Conservation (phyloP, 2,797 vertebrate genomes). For the Liasis olivaceus region DNA sequence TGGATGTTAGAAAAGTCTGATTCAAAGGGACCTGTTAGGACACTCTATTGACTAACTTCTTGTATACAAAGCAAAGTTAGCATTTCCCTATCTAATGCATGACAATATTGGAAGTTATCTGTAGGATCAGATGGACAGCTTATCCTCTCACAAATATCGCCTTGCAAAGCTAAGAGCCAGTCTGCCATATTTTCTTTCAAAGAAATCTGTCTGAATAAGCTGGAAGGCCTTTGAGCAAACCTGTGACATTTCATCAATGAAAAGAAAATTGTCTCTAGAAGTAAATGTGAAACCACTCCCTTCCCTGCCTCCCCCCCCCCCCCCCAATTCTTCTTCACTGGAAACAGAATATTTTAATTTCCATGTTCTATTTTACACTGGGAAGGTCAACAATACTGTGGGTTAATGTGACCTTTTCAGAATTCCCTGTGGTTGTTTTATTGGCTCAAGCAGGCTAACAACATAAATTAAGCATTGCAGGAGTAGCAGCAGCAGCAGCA, state of each 20-base stretch:
- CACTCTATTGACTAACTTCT: not conserved
- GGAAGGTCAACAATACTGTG: slow-evolving; percentile 47
- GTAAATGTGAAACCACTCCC: slow-evolving; percentile 22
- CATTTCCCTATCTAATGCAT: not conserved
- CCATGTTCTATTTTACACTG: slow-evolving; percentile 22
- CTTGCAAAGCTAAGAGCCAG: not conserved
- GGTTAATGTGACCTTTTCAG: slow-evolving; percentile 44
- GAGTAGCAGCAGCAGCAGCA: not conserved
- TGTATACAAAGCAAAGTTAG: not conserved
- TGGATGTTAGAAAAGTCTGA: not conserved
- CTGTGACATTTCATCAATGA: not conserved
- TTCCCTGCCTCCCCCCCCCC: not conserved
- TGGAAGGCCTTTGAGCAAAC: not conserved
- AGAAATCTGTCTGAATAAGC: not conserved
- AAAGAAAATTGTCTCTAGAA: not conserved
- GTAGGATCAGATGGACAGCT: not conserved
- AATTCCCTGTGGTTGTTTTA: slow-evolving; percentile 42
- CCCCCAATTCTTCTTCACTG: slow-evolving; percentile 23
- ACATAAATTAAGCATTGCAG: slow-evolving; percentile 25
- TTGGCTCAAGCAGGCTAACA: slow-evolving; percentile 18
- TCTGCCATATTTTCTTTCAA: not conserved
- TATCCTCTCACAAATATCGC: not conserved
- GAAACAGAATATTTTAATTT: slow-evolving; percentile 25
- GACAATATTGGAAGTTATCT: not conserved
- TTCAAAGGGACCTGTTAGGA: not conserved